These are phyloP conservation scores for Panulirus ornatus DNA, from an alignment of 1,140 invertebrate species.

Conservation along the genomic window DNA sequence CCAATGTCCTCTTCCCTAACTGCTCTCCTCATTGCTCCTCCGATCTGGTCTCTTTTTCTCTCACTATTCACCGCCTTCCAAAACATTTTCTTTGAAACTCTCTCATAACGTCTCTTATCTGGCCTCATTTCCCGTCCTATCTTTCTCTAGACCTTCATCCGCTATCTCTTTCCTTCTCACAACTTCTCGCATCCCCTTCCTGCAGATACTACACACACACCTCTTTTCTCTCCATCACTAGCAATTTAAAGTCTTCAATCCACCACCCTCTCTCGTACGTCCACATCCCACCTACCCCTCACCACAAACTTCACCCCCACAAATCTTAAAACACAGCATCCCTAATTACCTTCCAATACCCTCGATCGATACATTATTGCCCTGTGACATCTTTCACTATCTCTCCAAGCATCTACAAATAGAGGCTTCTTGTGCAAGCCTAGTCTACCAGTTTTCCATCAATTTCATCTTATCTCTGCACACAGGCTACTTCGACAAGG, in stretches of 20 bases:
- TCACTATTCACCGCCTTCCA: background rate
- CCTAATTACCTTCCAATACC: background rate
- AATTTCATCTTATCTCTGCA: no score
- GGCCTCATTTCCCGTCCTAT: background rate
- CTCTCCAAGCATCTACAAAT: background rate
- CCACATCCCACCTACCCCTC: no score
- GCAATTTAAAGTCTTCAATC: background rate
- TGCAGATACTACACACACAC: no score
- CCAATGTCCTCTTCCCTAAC: background rate
- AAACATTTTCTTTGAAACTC: background rate
- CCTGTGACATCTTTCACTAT: background rate
- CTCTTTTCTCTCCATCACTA: background rate
- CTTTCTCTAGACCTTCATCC: background rate
- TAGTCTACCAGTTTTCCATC: no score
- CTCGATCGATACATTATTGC: background rate
- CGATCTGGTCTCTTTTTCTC: constrained; percentile 5
- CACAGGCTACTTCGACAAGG: no score
- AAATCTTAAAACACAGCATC: background rate
- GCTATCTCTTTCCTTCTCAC: constrained; percentile 13
- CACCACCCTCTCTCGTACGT: background rate
- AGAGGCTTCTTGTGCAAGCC: no score
- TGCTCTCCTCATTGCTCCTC: background rate
- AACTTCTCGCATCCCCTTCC: background rate
- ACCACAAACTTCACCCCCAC: background rate
- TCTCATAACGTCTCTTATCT: background rate